phyloP scores from a whole-genome alignment of 2,797 vertebrate genomes.

The Coracias cyanogaster region DNA sequence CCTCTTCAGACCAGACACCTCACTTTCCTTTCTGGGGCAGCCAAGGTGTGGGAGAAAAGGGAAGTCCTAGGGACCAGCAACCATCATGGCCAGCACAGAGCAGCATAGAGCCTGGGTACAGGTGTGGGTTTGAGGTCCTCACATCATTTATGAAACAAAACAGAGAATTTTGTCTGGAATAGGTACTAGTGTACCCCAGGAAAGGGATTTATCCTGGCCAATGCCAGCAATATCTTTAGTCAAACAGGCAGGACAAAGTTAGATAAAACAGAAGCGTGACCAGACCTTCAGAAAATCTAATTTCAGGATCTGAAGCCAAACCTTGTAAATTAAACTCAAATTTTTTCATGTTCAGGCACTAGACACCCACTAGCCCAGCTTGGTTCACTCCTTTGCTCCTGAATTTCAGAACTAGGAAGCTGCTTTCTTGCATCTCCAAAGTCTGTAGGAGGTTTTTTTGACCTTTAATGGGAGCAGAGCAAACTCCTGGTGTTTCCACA shows the following conservation, averaged over 20 bases:
- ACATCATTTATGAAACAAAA: not conserved
- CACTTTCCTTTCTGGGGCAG: fast-evolving
- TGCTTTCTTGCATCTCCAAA: not conserved
- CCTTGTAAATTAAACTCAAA: not conserved
- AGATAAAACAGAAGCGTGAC: not conserved
- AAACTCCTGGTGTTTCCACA: not conserved
- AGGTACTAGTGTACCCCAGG: not conserved
- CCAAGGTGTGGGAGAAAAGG: not conserved
- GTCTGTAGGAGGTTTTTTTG: fast-evolving
- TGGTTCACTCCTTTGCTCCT: not conserved
- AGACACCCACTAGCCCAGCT: not conserved
- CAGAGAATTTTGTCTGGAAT: not conserved
- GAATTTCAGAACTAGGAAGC: not conserved
- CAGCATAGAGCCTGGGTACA: not conserved
- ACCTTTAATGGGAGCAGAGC: not conserved
- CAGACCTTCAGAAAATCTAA: not conserved
- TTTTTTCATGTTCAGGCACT: not conserved
- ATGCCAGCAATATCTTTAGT: not conserved
- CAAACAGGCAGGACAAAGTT: not conserved
- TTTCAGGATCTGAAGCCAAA: not conserved
- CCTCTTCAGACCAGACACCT: not conserved
- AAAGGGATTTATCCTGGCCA: not conserved
- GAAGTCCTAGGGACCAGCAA: not conserved
- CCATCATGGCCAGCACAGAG: not conserved
- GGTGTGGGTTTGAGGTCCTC: fast-evolving